A percentile compares a stretch with the other conserved stretches of the same genome.
These are phyloP conservation scores for Drosophila pegasa DNA, from an alignment of 2,888 invertebrate species.

Conservation along the genomic window DNA sequence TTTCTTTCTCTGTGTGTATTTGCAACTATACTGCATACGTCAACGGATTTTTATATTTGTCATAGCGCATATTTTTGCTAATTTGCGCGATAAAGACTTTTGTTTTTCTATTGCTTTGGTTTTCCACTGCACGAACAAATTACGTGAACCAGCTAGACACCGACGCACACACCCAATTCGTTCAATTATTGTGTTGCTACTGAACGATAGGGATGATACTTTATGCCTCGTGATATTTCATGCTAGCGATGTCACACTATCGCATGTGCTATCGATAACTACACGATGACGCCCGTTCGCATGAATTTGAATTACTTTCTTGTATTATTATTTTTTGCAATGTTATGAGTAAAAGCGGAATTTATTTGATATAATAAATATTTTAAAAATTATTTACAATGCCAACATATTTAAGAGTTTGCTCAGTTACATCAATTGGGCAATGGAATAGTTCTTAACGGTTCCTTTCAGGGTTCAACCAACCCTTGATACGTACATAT, in stretches of 20 bases:
- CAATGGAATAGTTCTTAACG: slow-evolving; percentile 7
- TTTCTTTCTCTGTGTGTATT: slow-evolving; percentile 18
- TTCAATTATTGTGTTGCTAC: slow-evolving; percentile 50
- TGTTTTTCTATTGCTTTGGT: slow-evolving; percentile 27
- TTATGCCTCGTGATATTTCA: slow-evolving; percentile 7
- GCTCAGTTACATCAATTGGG: neutral
- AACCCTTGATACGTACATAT: slow-evolving; percentile 31
- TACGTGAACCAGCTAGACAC: slow-evolving; percentile 38
- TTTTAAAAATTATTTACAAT: neutral
- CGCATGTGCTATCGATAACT: slow-evolving; percentile 27
- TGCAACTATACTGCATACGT: slow-evolving; percentile 23
- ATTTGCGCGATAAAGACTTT: slow-evolving; percentile 28
- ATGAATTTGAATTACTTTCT: slow-evolving; percentile 20
- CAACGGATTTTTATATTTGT: slow-evolving; percentile 31
- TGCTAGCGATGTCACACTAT: slow-evolving; percentile 5
- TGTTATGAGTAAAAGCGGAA: neutral
- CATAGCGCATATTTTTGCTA: slow-evolving; percentile 30
- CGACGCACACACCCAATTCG: slow-evolving; percentile 43
- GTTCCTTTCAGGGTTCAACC: slow-evolving; percentile 25
- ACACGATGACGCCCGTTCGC: slow-evolving; percentile 14
- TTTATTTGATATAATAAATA: neutral
- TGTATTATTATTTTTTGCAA: neutral
- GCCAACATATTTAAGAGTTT: neutral
- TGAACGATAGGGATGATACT: slow-evolving; percentile 44
- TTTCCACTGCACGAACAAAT: slow-evolving; percentile 48